These are phyloP conservation scores for Galemys pyrenaicus DNA, from an alignment of 2,113 vertebrate species.

Conservation along the genomic window DNA sequence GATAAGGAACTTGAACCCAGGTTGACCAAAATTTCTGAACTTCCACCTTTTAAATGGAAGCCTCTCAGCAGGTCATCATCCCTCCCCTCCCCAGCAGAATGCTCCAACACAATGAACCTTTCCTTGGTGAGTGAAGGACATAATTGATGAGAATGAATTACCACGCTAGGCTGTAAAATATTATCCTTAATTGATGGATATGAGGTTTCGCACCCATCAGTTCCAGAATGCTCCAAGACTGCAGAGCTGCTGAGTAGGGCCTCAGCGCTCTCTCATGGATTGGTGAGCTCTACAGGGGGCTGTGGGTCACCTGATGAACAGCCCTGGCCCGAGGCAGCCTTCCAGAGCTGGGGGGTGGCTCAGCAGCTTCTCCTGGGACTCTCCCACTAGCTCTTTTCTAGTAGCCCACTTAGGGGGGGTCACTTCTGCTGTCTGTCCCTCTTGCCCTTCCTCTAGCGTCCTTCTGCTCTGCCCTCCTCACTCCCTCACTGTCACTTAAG, in stretches of 20 bases:
- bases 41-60: neutral
- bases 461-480: neutral
- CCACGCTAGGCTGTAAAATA: neutral
- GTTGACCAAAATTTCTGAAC: neutral
- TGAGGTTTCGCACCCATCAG: neutral
- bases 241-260: neutral
- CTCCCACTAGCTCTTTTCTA: neutral
- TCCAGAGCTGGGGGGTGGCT: fast-evolving
- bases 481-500: neutral
- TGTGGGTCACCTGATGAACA: neutral
- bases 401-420: too few species aligned
- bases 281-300: neutral
- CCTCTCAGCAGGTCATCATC: neutral
- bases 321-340: neutral
- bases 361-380: neutral
- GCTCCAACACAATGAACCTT: neutral
- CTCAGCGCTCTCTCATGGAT: neutral
- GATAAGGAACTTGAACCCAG: neutral
- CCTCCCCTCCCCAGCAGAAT: neutral
- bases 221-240: neutral
- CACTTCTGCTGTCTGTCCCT: neutral
- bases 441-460: neutral
- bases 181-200: neutral
- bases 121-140: neutral
- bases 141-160: neutral